Percentiles rank a stretch among this genome's conserved stretches.
Evolutionary conservation across 2,888 invertebrate genomes (phyloP).

Genomic region (Trileptium ribeirensis): DNA sequence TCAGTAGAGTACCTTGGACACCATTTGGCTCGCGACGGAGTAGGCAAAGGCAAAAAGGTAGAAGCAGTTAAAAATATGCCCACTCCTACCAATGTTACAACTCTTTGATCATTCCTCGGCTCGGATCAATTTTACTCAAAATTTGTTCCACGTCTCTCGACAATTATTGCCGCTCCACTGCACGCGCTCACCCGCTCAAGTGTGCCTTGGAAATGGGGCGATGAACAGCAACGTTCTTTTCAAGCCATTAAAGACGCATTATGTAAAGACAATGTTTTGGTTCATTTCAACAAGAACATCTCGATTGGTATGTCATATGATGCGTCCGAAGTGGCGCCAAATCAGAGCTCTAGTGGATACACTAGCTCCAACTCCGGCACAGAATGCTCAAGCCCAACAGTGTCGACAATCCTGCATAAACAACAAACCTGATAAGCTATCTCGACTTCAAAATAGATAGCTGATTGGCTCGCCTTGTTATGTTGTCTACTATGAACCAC

Average conservation of each 20-base stretch:
- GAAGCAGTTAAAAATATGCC: constrained; percentile 27
- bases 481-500: constrained; percentile 19
- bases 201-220: background rate
- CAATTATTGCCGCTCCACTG: background rate
- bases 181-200: background rate
- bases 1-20: constrained; percentile 8
- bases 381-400: constrained; percentile 22
- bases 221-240: background rate
- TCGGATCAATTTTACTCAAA: background rate
- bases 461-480: background rate
- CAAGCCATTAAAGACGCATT: background rate
- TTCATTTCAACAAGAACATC: background rate
- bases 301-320: background rate
- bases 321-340: constrained; percentile 21
- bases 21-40: constrained; percentile 3
- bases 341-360: constrained; percentile 4
- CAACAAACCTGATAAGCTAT: too few species aligned
- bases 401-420: background rate
- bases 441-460: too few species aligned
- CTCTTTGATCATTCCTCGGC: background rate
- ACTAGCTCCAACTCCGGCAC: constrained; percentile 17
- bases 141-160: background rate
- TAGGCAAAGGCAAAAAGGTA: constrained; percentile 21
- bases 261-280: background rate
- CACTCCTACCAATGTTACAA: background rate